phyloP scores from a whole-genome alignment of 2,888 invertebrate genomes.

The Stramonita haemastoma region DNA sequence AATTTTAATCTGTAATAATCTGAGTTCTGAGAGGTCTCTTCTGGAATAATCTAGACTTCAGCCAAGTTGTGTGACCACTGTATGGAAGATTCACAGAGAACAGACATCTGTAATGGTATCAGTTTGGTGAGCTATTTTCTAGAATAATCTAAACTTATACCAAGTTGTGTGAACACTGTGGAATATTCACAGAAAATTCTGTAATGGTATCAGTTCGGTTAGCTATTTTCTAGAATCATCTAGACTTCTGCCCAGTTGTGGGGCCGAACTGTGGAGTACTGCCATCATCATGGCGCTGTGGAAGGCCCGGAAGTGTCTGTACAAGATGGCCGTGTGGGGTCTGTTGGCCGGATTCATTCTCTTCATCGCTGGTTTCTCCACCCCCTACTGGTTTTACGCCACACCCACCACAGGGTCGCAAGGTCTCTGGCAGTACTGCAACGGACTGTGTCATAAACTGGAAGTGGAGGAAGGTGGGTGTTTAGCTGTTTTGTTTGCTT shows the following conservation, averaged over 20 bases:
- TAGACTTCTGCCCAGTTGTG: background rate
- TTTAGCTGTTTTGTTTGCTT: background rate
- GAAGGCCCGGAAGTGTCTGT: constrained; percentile 5
- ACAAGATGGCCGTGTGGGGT: constrained; percentile 12
- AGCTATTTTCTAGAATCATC: background rate
- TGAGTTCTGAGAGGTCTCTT: too few species aligned
- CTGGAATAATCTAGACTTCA: background rate
- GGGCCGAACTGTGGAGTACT: background rate
- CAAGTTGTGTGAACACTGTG: too few species aligned
- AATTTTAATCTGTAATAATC: too few species aligned
- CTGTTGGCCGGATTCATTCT: constrained; percentile 20
- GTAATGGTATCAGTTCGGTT: too few species aligned
- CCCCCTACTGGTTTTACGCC: constrained; percentile 37
- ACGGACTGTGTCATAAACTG: constrained; percentile 21
- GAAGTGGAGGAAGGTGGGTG: constrained; percentile 35
- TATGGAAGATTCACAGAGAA: background rate
- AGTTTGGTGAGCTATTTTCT: too few species aligned
- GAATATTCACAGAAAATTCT: too few species aligned
- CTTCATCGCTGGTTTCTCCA: constrained; percentile 29
- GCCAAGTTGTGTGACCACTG: background rate
- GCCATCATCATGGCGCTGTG: constrained; percentile 17
- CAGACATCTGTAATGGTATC: too few species aligned
- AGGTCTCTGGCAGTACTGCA: constrained; percentile 38
- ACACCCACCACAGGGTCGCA: constrained; percentile 8
- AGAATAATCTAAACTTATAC: too few species aligned